Evolutionary conservation across 64 coral and sea anemone species (phyloP), one percentile per base, ranked within the genome.

Genomic region (Stylophora pistillata): DNA sequence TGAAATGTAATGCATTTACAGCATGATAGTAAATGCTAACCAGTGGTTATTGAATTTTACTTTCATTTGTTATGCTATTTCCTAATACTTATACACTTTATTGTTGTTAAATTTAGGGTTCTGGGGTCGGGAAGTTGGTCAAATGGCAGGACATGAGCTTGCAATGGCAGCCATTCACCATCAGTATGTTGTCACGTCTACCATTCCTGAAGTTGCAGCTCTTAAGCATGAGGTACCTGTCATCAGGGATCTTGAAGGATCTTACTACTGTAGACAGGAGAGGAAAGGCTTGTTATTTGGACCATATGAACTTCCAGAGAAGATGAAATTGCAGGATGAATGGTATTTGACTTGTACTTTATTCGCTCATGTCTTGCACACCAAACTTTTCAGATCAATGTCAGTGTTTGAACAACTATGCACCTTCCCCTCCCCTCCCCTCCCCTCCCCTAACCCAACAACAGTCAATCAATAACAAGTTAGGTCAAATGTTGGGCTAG

Each of bases 71-170:
- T 27, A 26, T 21, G 3, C 25, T 13, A 25, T 11, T 21, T 17
- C 9, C n/a, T 18, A 5, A 10, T 21, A 53, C 74, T 21, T 0
- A 57, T 59, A 30, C n/a, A 41, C 1, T 23, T 18, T 63, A 10
- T 9, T 64, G 7, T 34, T 56, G 18, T 18, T 33, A 0, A 25
- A 6, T 74, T 1, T 27, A 99, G 97, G 97, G 55, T 99, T 99
- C 74, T 95, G 97, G 97, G 94, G 87, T 52, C 91, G 93, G 78
- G 97, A 99, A 53, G 74, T 99, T 26, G 97, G 97, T 32, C 77
- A 29, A 12, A 93, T 99, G 93, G 97, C 89, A 28, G 97, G 97
- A 25, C 86, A 90, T 31, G 90, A 95, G 0, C 81, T 90, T 47
- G 93, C 97, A 28, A 41, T 95, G 13, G 87, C 63, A 17, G 90